A percentile compares a stretch with the other conserved stretches of the same genome.
Conservation (phyloP, 2,888 invertebrate genomes). For the Deroplatys truncata region DNA sequence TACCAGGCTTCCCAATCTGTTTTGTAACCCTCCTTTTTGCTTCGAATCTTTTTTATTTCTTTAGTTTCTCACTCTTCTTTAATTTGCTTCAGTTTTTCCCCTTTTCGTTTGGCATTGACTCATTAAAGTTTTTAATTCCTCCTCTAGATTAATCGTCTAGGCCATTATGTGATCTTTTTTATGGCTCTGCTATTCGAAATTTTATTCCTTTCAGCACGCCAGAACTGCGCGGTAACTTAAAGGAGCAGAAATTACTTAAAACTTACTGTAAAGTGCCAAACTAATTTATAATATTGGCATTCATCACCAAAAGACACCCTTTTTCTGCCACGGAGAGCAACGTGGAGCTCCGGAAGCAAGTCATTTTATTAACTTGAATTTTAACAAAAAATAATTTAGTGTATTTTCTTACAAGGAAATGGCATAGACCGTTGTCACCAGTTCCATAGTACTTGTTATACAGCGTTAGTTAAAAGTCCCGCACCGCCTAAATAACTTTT, state of each 20-base stretch:
- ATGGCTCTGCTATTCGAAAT: background rate
- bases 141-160: background rate
- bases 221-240: background rate
- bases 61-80: background rate
- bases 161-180: background rate
- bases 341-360: too few species aligned
- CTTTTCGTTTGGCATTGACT: background rate
- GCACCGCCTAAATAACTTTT: too few species aligned
- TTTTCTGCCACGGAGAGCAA: too few species aligned
- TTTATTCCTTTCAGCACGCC: background rate
- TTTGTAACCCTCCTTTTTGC: background rate
- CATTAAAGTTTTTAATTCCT: background rate
- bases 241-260: background rate
- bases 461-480: too few species aligned
- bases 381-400: too few species aligned
- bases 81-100: background rate
- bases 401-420: too few species aligned
- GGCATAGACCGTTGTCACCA: too few species aligned
- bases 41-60: background rate
- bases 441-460: too few species aligned
- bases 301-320: too few species aligned
- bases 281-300: background rate
- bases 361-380: too few species aligned
- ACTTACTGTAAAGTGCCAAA: background rate
- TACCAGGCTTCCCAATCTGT: background rate